phyloP scores from a whole-genome alignment of 2,113 vertebrate species.

The Puma concolor region DNA sequence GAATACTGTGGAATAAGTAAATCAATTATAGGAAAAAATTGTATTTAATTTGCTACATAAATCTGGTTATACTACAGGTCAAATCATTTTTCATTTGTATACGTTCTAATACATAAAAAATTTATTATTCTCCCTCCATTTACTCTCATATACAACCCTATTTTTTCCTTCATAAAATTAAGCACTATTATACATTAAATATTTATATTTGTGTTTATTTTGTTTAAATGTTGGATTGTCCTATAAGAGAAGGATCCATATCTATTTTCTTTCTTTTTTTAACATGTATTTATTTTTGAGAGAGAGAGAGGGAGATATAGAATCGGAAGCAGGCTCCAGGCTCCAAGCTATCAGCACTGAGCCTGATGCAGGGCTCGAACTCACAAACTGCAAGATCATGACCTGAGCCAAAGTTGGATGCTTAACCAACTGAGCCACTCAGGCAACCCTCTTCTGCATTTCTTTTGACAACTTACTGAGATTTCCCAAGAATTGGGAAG shows the following conservation, averaged over 20 bases:
- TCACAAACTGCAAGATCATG: too few species aligned
- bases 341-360: too few species aligned
- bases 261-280: background rate
- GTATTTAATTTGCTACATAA: background rate
- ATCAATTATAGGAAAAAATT: background rate
- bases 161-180: background rate
- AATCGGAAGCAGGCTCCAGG: too few species aligned
- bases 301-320: too few species aligned
- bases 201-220: background rate
- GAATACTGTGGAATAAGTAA: background rate
- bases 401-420: too few species aligned
- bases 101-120: background rate
- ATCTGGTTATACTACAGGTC: background rate
- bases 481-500: slow-evolving; percentile 53
- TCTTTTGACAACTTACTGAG: slow-evolving; percentile 17
- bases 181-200: slow-evolving; percentile 17
- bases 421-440: too few species aligned
- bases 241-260: background rate
- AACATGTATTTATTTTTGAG: too few species aligned
- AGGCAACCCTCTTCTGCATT: background rate
- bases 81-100: background rate
- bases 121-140: background rate
- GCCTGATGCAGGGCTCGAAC: too few species aligned
- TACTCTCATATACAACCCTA: background rate
- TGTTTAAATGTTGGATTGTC: background rate